These are phyloP conservation scores for Girardia tigrina DNA, from an alignment of 2,888 invertebrate genomes.

Conservation along the genomic window DNA sequence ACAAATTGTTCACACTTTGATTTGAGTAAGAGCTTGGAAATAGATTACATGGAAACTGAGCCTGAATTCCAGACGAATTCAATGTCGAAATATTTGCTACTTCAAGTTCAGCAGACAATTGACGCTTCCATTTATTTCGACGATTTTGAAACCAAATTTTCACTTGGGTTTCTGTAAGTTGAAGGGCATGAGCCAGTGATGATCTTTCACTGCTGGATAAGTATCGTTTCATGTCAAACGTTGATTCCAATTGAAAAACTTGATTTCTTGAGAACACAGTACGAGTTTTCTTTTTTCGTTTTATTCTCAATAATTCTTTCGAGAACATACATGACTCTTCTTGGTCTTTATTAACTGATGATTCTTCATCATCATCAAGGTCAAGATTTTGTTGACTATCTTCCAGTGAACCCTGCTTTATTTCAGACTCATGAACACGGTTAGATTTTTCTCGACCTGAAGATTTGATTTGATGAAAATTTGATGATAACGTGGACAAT, in stretches of 20 bases:
- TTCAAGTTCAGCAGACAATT: conserved; percentile 43
- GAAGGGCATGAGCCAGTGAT: conserved; percentile 47
- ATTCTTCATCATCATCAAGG: neutral
- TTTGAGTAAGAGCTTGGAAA: no score
- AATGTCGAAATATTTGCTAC: conserved; percentile 73
- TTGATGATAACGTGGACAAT: neutral
- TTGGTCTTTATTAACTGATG: neutral
- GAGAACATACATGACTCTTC: neutral
- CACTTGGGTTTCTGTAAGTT: conserved; percentile 50
- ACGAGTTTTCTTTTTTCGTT: conserved; percentile 49
- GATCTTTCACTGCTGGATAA: conserved; percentile 50
- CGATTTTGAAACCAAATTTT: conserved; percentile 52
- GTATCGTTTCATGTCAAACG: conserved; percentile 50
- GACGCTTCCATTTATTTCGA: conserved; percentile 51
- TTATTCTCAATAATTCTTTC: conserved; percentile 26
- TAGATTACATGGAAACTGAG: no score
- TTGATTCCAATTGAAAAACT: conserved; percentile 50
- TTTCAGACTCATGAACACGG: neutral
- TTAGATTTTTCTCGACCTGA: neutral
- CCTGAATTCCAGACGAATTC: no score
- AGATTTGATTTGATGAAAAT: neutral
- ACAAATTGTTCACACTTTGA: no score
- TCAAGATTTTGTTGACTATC: neutral
- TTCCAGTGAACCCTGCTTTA: neutral
- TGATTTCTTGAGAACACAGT: conserved; percentile 51